Evolutionary conservation across 1,140 invertebrate genomes (phyloP).

Genomic region (Drosophila sp.): DNA sequence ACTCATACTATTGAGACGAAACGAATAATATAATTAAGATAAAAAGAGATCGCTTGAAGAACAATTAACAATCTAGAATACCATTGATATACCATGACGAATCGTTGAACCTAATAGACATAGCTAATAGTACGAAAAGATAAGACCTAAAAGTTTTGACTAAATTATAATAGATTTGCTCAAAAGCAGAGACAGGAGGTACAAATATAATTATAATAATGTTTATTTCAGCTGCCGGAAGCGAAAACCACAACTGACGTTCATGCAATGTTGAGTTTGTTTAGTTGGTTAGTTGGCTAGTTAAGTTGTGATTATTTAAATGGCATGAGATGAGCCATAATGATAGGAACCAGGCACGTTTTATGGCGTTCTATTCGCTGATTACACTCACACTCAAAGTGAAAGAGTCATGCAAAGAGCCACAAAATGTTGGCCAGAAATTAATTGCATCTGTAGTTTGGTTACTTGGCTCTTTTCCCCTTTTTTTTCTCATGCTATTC

Average conservation of each 20-base stretch:
- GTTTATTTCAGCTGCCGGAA: constrained; percentile 21
- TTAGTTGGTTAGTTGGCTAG: constrained; percentile 31
- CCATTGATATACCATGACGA: neutral
- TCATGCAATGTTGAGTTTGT: constrained; percentile 1
- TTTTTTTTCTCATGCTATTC: constrained; percentile 14
- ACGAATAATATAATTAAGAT: neutral
- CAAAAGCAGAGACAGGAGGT: neutral
- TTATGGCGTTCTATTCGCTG: constrained; percentile 42
- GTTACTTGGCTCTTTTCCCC: constrained; percentile 39
- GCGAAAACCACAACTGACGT: constrained; percentile 4
- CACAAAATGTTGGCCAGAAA: constrained; percentile 46
- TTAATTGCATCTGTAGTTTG: constrained; percentile 74
- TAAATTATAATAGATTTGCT: neutral
- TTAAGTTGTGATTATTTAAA: constrained; percentile 74
- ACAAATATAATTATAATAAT: constrained; percentile 6
- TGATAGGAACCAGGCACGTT: constrained; percentile 70
- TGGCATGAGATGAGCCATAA: constrained; percentile 71
- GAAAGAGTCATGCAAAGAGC: constrained; percentile 3
- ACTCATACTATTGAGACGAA: too few species aligned
- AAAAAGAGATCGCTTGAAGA: neutral
- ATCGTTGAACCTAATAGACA: neutral
- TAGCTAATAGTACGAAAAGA: neutral
- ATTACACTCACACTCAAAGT: neutral
- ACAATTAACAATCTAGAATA: constrained; percentile 1
- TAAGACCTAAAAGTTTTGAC: neutral